Conservation (phyloP, 2,113 vertebrate genomes). For the Nicator chloris region DNA sequence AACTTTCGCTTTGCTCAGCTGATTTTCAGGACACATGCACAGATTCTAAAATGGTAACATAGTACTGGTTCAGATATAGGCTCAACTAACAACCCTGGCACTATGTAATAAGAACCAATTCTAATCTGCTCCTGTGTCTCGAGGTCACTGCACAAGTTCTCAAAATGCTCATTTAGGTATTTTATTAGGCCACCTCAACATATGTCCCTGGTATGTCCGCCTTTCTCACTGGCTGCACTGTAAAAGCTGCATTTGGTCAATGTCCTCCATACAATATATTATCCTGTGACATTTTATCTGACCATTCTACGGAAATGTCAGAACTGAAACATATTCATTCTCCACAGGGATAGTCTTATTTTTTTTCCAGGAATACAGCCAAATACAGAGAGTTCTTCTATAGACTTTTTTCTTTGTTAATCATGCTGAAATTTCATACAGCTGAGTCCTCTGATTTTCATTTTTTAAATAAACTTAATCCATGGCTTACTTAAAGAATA, state of each 20-base stretch:
- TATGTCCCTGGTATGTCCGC: neutral
- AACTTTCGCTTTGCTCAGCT: neutral
- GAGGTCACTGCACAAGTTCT: neutral
- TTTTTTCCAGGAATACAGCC: neutral
- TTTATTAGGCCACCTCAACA: neutral
- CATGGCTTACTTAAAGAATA: neutral
- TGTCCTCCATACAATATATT: neutral
- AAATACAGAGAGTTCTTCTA: neutral
- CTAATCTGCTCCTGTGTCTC: neutral
- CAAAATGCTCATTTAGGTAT: neutral
- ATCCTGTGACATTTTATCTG: neutral
- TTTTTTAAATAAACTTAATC: neutral
- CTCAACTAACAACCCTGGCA: neutral
- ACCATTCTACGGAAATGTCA: neutral
- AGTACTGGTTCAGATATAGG: neutral
- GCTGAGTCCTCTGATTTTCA: neutral
- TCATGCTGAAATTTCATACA: neutral
- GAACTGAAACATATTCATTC: neutral
- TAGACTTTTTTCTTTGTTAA: neutral
- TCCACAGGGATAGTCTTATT: neutral
- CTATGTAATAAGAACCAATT: accelerated
- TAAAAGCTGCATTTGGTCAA: neutral
- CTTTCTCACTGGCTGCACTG: neutral
- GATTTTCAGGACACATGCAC: neutral
- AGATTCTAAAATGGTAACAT: neutral